Evolutionary conservation across 2,888 invertebrate species (phyloP).

Genomic region (Heliconius ismenius): DNA sequence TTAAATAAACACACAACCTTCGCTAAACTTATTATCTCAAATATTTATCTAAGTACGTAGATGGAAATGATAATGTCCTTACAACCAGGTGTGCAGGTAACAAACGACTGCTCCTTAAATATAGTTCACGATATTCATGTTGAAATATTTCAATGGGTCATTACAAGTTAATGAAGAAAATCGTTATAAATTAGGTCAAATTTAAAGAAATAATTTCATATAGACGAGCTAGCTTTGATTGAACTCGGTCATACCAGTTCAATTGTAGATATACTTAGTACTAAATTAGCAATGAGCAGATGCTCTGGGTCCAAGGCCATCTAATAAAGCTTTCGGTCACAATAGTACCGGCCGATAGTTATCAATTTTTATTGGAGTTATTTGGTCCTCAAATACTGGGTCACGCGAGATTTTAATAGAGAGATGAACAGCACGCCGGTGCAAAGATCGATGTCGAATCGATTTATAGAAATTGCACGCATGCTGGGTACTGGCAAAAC

Average conservation of each 20-base stretch:
- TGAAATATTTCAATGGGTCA: conserved; percentile 34
- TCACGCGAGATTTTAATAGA: conserved; percentile 65
- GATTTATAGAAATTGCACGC: conserved; percentile 77
- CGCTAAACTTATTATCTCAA: conserved; percentile 36
- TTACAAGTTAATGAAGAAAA: conserved; percentile 40
- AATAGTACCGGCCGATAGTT: conserved; percentile 42
- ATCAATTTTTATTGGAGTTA: conserved; percentile 48
- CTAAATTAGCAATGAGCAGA: conserved; percentile 48
- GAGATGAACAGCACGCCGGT: conserved; percentile 73
- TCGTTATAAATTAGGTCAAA: conserved; percentile 43
- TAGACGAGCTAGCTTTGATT: conserved; percentile 45
- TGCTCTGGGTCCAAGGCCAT: conserved; percentile 46
- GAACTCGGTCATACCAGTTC: conserved; percentile 45
- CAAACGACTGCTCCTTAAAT: conserved; percentile 23
- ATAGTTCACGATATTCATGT: conserved; percentile 13
- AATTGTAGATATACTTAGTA: conserved; percentile 46
- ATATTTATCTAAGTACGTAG: conserved; percentile 39
- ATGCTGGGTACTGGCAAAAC: conserved; percentile 56
- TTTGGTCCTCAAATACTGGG: conserved; percentile 57
- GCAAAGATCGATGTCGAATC: conserved; percentile 80
- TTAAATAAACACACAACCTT: conserved; percentile 23
- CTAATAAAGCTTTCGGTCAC: conserved; percentile 46
- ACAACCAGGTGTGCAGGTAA: conserved; percentile 35
- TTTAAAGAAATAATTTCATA: conserved; percentile 46
- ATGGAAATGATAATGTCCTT: conserved; percentile 39